Conservation (phyloP, 2,113 vertebrate genomes). For the Chelonoidis abingdonii region DNA sequence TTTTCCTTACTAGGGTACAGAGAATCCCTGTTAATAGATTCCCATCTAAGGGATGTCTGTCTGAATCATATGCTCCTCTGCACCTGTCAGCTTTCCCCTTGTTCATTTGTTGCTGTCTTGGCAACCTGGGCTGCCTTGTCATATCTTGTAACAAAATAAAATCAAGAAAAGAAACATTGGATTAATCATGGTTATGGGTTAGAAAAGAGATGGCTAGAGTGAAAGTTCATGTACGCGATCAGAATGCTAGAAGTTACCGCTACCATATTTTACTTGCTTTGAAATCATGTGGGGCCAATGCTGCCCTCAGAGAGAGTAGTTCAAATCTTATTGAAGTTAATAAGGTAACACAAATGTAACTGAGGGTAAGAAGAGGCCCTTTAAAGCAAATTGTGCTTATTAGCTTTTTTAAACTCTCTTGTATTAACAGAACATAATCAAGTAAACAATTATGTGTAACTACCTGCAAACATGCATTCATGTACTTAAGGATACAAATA, state of each 20-base stretch:
- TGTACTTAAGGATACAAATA: background rate
- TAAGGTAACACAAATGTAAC: background rate
- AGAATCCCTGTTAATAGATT: too few relatives aligned
- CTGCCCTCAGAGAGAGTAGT: background rate
- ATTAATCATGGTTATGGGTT: slow-evolving; percentile 60
- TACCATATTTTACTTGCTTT: background rate
- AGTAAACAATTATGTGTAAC: background rate
- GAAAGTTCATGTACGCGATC: background rate
- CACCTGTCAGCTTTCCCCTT: background rate
- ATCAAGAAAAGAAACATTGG: slow-evolving; percentile 50
- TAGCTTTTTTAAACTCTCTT: background rate
- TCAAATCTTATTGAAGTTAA: background rate
- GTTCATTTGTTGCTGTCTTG: slow-evolving; percentile 66
- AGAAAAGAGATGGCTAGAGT: slow-evolving; percentile 9
- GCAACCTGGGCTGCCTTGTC: slow-evolving; percentile 67
- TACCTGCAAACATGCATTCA: background rate
- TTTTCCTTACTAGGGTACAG: too few relatives aligned
- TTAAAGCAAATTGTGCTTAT: background rate
- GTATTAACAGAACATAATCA: background rate
- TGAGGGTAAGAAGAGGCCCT: background rate
- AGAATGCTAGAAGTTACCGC: background rate
- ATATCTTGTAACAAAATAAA: slow-evolving; percentile 57
- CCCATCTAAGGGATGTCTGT: too few relatives aligned
- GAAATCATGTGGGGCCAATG: background rate
- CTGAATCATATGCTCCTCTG: too few relatives aligned